phyloP scores from a whole-genome alignment of 2,797 vertebrate species.

The Apogon hyalosoma region DNA sequence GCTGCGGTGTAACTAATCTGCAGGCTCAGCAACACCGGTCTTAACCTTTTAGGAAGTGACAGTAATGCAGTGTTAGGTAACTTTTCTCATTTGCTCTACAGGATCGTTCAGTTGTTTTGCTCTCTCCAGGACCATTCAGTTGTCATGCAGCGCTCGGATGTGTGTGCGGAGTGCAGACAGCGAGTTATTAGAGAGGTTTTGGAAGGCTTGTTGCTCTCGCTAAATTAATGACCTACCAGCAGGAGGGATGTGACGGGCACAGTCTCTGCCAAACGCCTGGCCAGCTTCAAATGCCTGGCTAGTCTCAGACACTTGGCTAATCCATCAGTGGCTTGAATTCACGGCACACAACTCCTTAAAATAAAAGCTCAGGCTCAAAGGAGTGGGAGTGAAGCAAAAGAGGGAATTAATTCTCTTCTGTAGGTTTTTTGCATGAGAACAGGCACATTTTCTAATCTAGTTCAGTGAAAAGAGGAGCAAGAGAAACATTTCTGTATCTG shows the following conservation, averaged over 20 bases:
- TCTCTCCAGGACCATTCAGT: conserved; percentile 24
- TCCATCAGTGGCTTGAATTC: conserved; percentile 54
- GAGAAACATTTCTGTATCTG: not conserved
- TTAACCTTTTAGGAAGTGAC: conserved; percentile 67
- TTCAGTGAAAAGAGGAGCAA: not conserved
- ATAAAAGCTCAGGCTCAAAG: conserved; percentile 28
- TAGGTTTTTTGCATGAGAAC: conserved; percentile 22
- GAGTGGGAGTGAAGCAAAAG: conserved; percentile 24
- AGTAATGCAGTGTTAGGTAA: conserved; percentile 50
- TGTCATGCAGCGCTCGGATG: conserved; percentile 51
- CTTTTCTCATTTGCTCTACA: conserved; percentile 49
- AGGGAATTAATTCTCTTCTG: conserved; percentile 31
- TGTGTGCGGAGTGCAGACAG: conserved; percentile 45
- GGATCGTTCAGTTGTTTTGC: too few relatives aligned
- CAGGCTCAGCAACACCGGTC: conserved; percentile 49
- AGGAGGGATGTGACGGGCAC: conserved; percentile 70
- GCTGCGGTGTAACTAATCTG: conserved; percentile 63
- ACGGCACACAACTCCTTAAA: conserved; percentile 48
- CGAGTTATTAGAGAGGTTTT: conserved; percentile 68
- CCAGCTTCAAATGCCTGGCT: conserved; percentile 58
- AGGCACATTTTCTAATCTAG: not conserved
- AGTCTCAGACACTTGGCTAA: conserved; percentile 55
- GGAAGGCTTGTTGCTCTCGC: conserved; percentile 61
- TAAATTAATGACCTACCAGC: conserved; percentile 77
- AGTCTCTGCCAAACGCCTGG: conserved; percentile 70